Conservation (phyloP, 2,888 invertebrate species). For the Parelbella ahira region DNA sequence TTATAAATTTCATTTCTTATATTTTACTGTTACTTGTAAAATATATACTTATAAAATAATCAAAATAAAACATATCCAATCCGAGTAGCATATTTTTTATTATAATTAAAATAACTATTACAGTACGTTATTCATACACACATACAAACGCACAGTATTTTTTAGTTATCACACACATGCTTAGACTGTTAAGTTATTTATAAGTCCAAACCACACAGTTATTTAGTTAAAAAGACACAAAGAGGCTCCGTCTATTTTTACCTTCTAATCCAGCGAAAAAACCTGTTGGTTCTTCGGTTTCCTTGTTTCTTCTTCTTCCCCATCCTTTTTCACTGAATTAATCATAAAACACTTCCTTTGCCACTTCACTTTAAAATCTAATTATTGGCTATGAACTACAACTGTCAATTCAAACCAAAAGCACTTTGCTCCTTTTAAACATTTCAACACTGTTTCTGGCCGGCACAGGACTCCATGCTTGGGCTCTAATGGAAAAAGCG, state of each 20-base stretch:
- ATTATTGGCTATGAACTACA: constrained; percentile 45
- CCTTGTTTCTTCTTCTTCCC: constrained; percentile 73
- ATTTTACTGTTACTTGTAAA: too few species aligned
- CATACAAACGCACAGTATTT: too few species aligned
- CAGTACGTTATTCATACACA: too few species aligned
- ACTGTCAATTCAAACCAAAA: constrained; percentile 36
- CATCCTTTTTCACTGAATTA: constrained; percentile 48
- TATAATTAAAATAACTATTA: too few species aligned
- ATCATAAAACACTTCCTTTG: constrained; percentile 47
- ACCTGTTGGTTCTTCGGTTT: constrained; percentile 63
- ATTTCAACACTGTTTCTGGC: constrained; percentile 45
- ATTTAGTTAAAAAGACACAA: constrained; percentile 7
- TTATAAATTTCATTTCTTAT: too few species aligned
- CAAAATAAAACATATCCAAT: too few species aligned
- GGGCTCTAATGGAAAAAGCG: constrained; percentile 47
- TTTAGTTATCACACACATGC: too few species aligned
- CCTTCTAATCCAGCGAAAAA: constrained; percentile 76
- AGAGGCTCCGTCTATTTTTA: constrained; percentile 40
- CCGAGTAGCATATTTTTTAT: too few species aligned
- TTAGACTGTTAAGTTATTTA: too few species aligned
- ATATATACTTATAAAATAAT: too few species aligned
- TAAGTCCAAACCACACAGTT: constrained; percentile 8
- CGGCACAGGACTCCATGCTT: constrained; percentile 58
- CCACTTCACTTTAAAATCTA: constrained; percentile 31
- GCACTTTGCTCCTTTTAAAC: constrained; percentile 42